A percentile compares a stretch with the other conserved stretches of the same genome.
Evolutionary conservation across 2,113 vertebrate genomes (phyloP).

Genomic region (Burhinus bistriatus): DNA sequence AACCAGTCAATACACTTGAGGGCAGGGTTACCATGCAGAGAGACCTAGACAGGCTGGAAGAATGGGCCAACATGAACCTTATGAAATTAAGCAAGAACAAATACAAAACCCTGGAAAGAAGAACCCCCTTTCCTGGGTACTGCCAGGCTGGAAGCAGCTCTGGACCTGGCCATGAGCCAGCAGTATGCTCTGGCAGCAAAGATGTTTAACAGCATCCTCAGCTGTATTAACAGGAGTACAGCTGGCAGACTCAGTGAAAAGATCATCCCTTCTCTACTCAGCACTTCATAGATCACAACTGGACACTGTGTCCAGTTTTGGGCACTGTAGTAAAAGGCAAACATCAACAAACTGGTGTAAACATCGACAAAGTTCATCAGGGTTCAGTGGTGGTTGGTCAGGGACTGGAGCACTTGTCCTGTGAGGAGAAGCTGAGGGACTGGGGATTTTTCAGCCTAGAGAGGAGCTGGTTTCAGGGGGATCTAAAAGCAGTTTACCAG

Average conservation of each 20-base stretch:
- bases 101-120: neutral
- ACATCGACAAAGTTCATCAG: neutral
- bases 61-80: neutral
- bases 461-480: neutral
- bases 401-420: neutral
- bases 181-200: neutral
- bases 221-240: neutral
- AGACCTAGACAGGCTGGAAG: neutral
- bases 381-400: neutral
- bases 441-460: neutral
- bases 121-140: neutral
- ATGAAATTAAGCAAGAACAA: neutral
- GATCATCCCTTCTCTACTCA: neutral
- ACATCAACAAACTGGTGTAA: neutral
- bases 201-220: neutral
- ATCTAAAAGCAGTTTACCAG: neutral
- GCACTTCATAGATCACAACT: neutral
- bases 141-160: neutral
- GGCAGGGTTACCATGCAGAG: neutral
- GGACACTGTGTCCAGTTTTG: neutral
- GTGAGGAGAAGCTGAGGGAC: neutral
- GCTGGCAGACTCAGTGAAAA: neutral
- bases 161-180: neutral
- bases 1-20: neutral
- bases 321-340: neutral